Percentiles rank a stretch among this genome's conserved stretches.
Conservation (phyloP, 2,113 vertebrate species). For the Microtus montanus region DNA sequence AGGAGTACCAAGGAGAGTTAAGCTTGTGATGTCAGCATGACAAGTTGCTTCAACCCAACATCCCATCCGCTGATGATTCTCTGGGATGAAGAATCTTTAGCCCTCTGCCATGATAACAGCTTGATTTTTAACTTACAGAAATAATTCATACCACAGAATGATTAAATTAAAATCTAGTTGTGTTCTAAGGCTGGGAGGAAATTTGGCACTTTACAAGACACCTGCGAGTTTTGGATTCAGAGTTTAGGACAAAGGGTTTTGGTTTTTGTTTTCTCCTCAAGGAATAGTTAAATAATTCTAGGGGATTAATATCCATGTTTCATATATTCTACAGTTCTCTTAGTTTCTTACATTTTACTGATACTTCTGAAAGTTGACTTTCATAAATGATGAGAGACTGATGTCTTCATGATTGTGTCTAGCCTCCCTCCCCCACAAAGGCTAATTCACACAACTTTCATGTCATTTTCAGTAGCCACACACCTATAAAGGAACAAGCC, state of each 20-base stretch:
- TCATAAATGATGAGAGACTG: slow-evolving; percentile 13
- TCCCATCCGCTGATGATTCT: slow-evolving; percentile 34
- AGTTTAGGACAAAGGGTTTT: neutral
- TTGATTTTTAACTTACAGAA: slow-evolving; percentile 62
- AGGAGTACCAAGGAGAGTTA: neutral
- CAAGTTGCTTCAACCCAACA: neutral
- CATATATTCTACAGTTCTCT: neutral
- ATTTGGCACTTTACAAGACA: neutral
- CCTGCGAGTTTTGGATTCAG: neutral
- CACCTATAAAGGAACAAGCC: neutral
- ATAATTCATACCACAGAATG: slow-evolving; percentile 34
- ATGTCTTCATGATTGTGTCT: neutral
- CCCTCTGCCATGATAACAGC: neutral
- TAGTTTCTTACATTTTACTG: neutral
- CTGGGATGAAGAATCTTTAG: neutral
- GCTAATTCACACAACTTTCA: neutral
- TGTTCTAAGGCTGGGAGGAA: neutral
- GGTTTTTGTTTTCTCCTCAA: neutral
- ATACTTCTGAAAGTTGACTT: neutral
- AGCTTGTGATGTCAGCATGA: slow-evolving; percentile 33
- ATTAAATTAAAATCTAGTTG: slow-evolving; percentile 38
- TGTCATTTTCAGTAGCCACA: neutral
- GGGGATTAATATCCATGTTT: neutral
- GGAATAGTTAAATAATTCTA: neutral
- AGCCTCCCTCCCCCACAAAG: neutral